These are phyloP conservation scores for Stramonita haemastoma DNA, from an alignment of 2,888 invertebrate genomes.

Conservation along the genomic window DNA sequence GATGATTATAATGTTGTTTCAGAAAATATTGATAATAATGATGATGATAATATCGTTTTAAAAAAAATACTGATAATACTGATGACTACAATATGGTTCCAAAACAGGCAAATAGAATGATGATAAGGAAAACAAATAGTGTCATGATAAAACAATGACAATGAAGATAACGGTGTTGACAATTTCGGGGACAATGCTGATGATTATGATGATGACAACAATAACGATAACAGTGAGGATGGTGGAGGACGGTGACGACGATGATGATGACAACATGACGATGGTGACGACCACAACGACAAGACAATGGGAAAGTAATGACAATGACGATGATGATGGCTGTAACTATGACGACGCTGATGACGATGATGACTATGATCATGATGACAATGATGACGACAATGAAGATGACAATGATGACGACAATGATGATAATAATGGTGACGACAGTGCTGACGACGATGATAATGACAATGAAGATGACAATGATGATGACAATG, in stretches of 20 bases:
- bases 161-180: not conserved
- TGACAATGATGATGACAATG: not conserved
- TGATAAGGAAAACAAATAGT: not conserved
- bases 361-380: not conserved
- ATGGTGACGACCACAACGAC: not conserved
- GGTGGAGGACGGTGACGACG: not conserved
- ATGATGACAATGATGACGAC: not conserved
- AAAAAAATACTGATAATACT: too few relatives aligned
- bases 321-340: not conserved
- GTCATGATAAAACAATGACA: too few relatives aligned
- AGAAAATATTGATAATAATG: too few relatives aligned
- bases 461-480: constrained; percentile 10
- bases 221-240: not conserved
- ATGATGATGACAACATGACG: not conserved
- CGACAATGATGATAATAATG: not conserved
- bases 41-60: too few relatives aligned
- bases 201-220: not conserved
- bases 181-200: not conserved
- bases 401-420: not conserved
- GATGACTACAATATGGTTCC: too few relatives aligned
- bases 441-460: constrained; percentile 6
- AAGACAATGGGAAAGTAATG: too few relatives aligned
- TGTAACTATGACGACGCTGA: not conserved
- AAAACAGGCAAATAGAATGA: too few relatives aligned
- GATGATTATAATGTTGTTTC: too few relatives aligned